Evolutionary conservation across 2,113 vertebrate genomes (phyloP).

Genomic region (Terrapene triunguis): DNA sequence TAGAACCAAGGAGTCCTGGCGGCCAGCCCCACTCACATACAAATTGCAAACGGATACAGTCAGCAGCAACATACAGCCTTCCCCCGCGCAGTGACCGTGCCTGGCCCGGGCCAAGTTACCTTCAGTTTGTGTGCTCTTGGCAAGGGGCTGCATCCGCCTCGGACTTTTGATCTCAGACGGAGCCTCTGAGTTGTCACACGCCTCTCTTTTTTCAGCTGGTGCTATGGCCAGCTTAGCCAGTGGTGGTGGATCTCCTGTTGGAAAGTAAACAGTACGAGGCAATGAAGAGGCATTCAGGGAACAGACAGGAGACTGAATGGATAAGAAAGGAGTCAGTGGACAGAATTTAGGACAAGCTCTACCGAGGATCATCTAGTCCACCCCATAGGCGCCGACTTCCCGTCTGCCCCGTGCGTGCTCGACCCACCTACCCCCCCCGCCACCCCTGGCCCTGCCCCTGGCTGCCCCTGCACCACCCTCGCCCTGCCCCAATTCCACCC

Average conservation of each 20-base stretch:
- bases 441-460: too few relatives aligned
- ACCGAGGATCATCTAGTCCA: background rate
- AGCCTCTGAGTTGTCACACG: background rate
- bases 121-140: background rate
- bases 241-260: background rate
- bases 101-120: background rate
- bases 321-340: background rate
- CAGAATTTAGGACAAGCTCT: background rate
- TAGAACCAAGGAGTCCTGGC: background rate
- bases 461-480: too few relatives aligned
- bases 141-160: background rate
- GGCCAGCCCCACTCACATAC: background rate
- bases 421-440: too few relatives aligned
- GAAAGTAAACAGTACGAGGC: background rate
- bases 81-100: background rate
- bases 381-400: too few relatives aligned
- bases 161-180: background rate
- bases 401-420: too few relatives aligned
- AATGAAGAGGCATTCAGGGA: too few relatives aligned
- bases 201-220: background rate
- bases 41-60: background rate
- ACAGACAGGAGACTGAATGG: background rate
- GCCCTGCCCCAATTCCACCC: too few relatives aligned
- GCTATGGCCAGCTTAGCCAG: background rate
- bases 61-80: background rate